Evolutionary conservation across 2,888 invertebrate genomes (phyloP).

Genomic region (Brenthis hecate): DNA sequence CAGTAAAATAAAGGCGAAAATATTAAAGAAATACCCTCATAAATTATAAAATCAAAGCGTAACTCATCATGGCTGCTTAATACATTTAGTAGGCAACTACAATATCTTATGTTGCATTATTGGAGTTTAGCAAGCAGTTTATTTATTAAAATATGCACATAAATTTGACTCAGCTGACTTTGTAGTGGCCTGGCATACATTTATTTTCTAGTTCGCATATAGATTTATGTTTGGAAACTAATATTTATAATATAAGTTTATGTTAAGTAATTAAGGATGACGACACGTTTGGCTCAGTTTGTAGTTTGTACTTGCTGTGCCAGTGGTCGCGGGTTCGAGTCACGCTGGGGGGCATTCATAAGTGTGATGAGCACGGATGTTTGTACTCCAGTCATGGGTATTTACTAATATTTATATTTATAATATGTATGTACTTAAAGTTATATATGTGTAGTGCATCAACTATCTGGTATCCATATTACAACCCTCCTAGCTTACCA

Average conservation of each 20-base stretch:
- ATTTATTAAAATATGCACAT: slow-evolving; percentile 40
- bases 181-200: slow-evolving; percentile 26
- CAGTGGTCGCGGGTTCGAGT: background rate
- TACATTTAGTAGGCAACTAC: slow-evolving; percentile 27
- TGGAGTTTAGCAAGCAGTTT: slow-evolving; percentile 35
- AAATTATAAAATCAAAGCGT: background rate
- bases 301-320: too few species aligned
- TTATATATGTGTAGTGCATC: background rate
- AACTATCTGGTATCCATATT: background rate
- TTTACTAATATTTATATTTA: too few species aligned
- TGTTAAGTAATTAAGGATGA: background rate
- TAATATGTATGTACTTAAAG: too few species aligned
- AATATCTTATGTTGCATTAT: slow-evolving; percentile 38
- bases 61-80: slow-evolving; percentile 20
- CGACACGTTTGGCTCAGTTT: too few species aligned
- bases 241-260: slow-evolving; percentile 11
- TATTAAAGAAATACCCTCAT: background rate
- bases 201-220: slow-evolving; percentile 28
- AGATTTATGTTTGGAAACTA: slow-evolving; percentile 23
- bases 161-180: slow-evolving; percentile 39
- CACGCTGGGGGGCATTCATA: background rate
- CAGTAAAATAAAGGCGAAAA: background rate
- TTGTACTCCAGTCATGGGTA: too few species aligned
- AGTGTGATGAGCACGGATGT: too few species aligned
- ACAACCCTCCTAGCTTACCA: too few species aligned